Evolutionary conservation across 2,797 vertebrate genomes (phyloP).

Genomic region (Dicrostonyx torquatus): DNA sequence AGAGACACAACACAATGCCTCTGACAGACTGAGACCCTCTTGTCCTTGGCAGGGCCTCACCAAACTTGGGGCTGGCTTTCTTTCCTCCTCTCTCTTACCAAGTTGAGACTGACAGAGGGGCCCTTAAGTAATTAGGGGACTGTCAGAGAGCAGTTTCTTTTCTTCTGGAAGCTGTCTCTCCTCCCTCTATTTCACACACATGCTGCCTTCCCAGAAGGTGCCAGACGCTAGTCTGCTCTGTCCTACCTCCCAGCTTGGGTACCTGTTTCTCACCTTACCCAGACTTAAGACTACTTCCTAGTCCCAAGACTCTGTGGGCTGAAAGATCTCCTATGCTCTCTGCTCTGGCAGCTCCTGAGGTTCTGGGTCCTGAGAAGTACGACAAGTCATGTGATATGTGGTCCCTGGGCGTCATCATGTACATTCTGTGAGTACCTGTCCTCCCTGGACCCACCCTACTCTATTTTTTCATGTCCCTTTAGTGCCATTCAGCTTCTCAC

Average conservation of each 20-base stretch:
- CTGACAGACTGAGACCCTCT: not conserved
- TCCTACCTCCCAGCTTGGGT: not conserved
- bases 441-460: too few relatives aligned
- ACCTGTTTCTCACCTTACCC: slow-evolving; percentile 51
- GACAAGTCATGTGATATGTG: slow-evolving; percentile 99
- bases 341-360: slow-evolving; percentile 93
- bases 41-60: not conserved
- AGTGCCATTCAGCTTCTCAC: not conserved
- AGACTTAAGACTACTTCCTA: not conserved
- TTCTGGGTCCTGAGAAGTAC: slow-evolving; percentile 98
- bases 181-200: slow-evolving; percentile 60
- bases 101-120: not conserved
- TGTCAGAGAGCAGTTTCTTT: not conserved
- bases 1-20: not conserved
- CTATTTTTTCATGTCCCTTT: not conserved
- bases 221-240: slow-evolving; percentile 67
- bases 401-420: slow-evolving; percentile 99
- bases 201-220: slow-evolving; percentile 74
- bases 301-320: slow-evolving; percentile 5
- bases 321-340: slow-evolving; percentile 12
- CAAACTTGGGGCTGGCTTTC: not conserved
- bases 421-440: slow-evolving; percentile 92
- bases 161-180: not conserved
- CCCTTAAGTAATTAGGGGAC: not conserved
- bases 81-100: not conserved